Conservation (phyloP, 1,140 invertebrate species). For the Idris sp. region DNA sequence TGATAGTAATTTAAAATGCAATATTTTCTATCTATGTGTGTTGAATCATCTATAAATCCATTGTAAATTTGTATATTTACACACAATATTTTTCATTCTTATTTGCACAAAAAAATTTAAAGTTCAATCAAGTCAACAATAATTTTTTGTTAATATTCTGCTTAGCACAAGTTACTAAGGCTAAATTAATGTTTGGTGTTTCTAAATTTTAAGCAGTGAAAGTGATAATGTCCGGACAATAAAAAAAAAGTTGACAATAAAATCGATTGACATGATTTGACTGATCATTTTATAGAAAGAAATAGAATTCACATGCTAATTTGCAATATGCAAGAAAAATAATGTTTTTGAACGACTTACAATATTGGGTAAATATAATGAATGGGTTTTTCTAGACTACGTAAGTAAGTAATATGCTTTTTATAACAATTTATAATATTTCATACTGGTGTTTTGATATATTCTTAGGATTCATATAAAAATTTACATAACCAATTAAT, state of each 20-base stretch:
- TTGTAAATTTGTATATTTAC: constrained; percentile 33
- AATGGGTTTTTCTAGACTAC: constrained; percentile 36
- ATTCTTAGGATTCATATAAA: too few species aligned
- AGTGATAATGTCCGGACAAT: constrained; percentile 57
- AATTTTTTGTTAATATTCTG: constrained; percentile 18
- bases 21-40: background rate
- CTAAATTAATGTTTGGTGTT: constrained; percentile 27
- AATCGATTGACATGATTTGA: constrained; percentile 41
- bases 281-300: constrained; percentile 52
- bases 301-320: constrained; percentile 30
- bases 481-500: too few species aligned
- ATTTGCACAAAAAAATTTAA: constrained; percentile 24
- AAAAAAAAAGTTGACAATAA: constrained; percentile 58
- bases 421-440: constrained; percentile 44
- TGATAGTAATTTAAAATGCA: background rate
- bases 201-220: constrained; percentile 39
- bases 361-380: constrained; percentile 29
- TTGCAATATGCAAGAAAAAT: constrained; percentile 46
- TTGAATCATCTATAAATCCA: constrained; percentile 15
- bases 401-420: constrained; percentile 31
- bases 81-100: constrained; percentile 14
- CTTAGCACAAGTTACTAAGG: constrained; percentile 21
- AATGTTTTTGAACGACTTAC: constrained; percentile 57
- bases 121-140: constrained; percentile 14
- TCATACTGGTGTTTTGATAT: too few species aligned